These are phyloP conservation scores for Daboia siamensis DNA, from an alignment of 2,113 vertebrate genomes.

Conservation along the genomic window DNA sequence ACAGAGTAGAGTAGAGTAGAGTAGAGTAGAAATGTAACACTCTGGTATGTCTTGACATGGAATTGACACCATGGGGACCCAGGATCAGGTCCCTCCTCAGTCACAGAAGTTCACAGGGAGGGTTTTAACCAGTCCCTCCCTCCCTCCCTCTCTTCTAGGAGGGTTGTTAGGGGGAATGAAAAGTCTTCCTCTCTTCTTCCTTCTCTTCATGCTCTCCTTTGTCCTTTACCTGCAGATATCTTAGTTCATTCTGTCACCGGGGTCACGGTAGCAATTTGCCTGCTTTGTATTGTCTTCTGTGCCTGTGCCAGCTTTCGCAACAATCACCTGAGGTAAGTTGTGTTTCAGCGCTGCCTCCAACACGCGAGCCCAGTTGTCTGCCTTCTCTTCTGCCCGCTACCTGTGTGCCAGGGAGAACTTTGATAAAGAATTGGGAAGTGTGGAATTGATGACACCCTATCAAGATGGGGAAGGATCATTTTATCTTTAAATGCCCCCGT, in stretches of 20 bases:
- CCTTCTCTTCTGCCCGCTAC: not conserved
- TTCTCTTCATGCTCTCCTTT: not conserved
- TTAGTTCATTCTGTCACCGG: slow-evolving; percentile 92
- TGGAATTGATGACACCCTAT: not conserved
- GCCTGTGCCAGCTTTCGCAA: slow-evolving; percentile 91
- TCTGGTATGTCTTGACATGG: not conserved
- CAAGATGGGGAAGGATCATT: not conserved
- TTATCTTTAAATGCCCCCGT: not conserved
- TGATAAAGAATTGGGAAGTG: not conserved
- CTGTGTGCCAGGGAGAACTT: not conserved
- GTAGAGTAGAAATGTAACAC: not conserved
- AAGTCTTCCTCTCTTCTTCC: not conserved
- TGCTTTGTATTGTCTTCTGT: slow-evolving; percentile 93
- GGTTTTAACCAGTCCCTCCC: not conserved
- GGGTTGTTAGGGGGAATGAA: not conserved
- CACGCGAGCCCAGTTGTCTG: not conserved
- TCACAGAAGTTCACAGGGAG: not conserved
- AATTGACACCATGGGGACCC: not conserved
- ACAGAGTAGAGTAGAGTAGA: too few relatives aligned
- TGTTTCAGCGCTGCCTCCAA: not conserved
- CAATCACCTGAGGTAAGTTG: slow-evolving; percentile 80
- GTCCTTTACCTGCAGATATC: slow-evolving; percentile 65
- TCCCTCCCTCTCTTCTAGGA: not conserved
- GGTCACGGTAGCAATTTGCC: slow-evolving; percentile 93
- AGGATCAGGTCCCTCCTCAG: not conserved